These are phyloP conservation scores for Seladonia tumulorum DNA, from an alignment of 2,888 invertebrate species.

Conservation along the genomic window DNA sequence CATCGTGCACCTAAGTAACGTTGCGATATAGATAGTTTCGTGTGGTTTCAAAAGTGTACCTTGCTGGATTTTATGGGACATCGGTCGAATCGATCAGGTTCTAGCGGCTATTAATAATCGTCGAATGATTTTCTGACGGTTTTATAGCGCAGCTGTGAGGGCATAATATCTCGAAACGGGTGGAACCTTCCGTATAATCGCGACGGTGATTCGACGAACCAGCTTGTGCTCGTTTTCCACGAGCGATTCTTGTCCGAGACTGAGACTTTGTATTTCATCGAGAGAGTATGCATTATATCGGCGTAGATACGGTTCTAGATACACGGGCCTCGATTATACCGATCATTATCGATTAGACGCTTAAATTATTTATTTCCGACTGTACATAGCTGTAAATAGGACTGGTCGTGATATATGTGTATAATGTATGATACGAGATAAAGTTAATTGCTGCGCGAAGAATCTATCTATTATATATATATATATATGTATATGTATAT, in stretches of 20 bases:
- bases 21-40: not conserved
- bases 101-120: not conserved
- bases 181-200: not conserved
- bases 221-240: slow-evolving; percentile 11
- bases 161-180: not conserved
- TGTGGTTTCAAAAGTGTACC: not conserved
- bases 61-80: not conserved
- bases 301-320: slow-evolving; percentile 33
- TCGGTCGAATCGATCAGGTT: slow-evolving; percentile 2
- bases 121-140: slow-evolving; percentile 1
- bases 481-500: slow-evolving; percentile 14
- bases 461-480: slow-evolving; percentile 24
- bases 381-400: slow-evolving; percentile 78
- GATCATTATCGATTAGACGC: slow-evolving; percentile 52
- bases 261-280: slow-evolving; percentile 47
- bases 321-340: slow-evolving; percentile 8
- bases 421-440: slow-evolving; percentile 70
- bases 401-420: slow-evolving; percentile 63
- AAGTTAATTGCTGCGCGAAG: slow-evolving; percentile 40
- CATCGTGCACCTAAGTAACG: not conserved
- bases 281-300: slow-evolving; percentile 19
- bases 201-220: not conserved
- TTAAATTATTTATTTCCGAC: slow-evolving; percentile 76
- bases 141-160: not conserved
- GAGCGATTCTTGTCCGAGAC: slow-evolving; percentile 22